Base-by-base conservation (phyloP, 1,140 invertebrate species). In the Pomacea maculata region DNA sequence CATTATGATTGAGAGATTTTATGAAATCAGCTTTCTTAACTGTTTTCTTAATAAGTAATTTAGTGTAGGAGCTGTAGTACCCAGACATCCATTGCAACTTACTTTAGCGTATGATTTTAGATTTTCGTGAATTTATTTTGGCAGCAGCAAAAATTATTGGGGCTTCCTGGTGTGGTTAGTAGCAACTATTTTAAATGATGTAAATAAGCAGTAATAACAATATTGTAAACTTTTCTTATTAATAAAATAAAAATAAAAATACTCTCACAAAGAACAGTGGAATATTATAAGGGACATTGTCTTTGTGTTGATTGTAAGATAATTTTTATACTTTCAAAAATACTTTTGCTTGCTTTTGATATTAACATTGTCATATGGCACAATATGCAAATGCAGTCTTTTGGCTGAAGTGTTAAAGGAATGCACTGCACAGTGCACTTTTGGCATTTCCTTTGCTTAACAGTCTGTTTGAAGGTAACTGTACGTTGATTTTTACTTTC, bases 401-500 rank as follows among this genome's bases (percentile, higher is more conserved):
- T 45, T 45, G 34, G 34, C 34, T 45, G 34, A 45, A 45, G 34
- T 1, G 6, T 45, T 45, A 45, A 25, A 45, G 34, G 34, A 45
- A 4, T 2, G 34, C 34, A 45, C 34, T 45, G 6, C 34, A 45
- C 34, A 45, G 6, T 45, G 34, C 25, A 29, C 72, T 52, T 15
- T 54, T 52, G 6, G 7, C 45, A 45, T n/a, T 74, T 57, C 17
- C 29, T 25, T 61, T 25, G 29, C 25, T 3, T 61, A 54, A 9
- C 54, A 54, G 29, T 55, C 1, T 7, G 17, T 3, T n/a, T 52
- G 29, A 10, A 75, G 14, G 6, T 75, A 55, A 17, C 57, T 72
- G 14, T 75, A 72, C 21, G 45, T 34, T 80, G 10, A 75, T 72
- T 81, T 61, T 52, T 78, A 68, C 83, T 14, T 68, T 85, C 84